A percentile compares a stretch with the other conserved stretches of the same genome.
Conservation (phyloP, 2,888 invertebrate species). For the Melanostoma scalare region DNA sequence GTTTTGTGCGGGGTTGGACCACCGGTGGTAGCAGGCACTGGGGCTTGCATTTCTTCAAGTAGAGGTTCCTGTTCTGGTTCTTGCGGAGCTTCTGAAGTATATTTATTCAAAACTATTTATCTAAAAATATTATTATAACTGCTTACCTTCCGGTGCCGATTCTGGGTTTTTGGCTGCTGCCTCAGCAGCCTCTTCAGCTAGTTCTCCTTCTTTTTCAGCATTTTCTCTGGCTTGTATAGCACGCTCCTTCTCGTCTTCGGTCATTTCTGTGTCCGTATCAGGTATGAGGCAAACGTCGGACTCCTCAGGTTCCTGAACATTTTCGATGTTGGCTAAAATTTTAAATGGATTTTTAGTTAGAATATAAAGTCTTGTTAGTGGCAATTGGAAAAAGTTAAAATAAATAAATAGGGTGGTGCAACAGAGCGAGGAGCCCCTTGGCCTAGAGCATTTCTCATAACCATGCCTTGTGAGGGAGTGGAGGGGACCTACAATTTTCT, state of each 20-base stretch:
- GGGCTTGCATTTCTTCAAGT: constrained; percentile 81
- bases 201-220: constrained; percentile 77
- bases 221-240: constrained; percentile 82
- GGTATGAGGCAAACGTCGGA: constrained; percentile 88
- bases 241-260: constrained; percentile 87
- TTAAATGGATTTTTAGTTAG: no score
- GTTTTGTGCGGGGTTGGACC: constrained; percentile 79
- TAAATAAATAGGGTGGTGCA: no score
- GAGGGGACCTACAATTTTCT: no score
- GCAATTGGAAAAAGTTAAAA: no score
- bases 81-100: constrained; percentile 81
- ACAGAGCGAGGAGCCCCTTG: no score
- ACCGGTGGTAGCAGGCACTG: constrained; percentile 75
- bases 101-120: neutral
- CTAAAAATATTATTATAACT: constrained; percentile 84
- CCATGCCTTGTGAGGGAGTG: no score
- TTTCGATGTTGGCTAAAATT: constrained; percentile 79
- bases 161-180: constrained; percentile 49
- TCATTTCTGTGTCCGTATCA: constrained; percentile 85
- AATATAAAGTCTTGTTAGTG: no score
- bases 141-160: constrained; percentile 71
- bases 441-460: no score
- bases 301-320: constrained; percentile 83
- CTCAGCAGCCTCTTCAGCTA: constrained; percentile 26
- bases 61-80: constrained; percentile 77